Conservation (phyloP, 1,140 invertebrate species). For the Drosophila malerkotliana region DNA sequence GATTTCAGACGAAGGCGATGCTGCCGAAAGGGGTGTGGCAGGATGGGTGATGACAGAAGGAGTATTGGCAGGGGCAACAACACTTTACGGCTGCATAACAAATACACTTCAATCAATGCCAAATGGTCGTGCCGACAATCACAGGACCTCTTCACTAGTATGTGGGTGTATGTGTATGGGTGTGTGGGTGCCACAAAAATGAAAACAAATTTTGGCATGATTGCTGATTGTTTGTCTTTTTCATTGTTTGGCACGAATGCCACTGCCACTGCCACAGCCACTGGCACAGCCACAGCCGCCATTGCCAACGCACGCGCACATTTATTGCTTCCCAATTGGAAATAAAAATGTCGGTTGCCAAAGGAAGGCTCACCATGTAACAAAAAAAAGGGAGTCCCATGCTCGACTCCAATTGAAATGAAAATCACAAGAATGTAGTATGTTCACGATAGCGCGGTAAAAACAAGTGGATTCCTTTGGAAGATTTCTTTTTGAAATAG, state of each 20-base stretch:
- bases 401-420: conserved; percentile 62
- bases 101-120: conserved; percentile 81
- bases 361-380: conserved; percentile 18
- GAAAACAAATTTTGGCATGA: conserved; percentile 83
- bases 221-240: conserved; percentile 83
- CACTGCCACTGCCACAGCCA: conserved; percentile 9
- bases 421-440: conserved; percentile 47
- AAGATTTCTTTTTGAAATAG: too few species aligned
- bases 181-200: conserved; percentile 76
- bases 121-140: conserved; percentile 73
- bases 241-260: conserved; percentile 75
- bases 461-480: conserved; percentile 30
- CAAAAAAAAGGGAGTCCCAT: conserved; percentile 14
- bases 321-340: conserved; percentile 81
- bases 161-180: conserved; percentile 18
- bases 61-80: conserved; percentile 36
- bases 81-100: conserved; percentile 74
- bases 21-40: background rate
- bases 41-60: background rate
- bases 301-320: conserved; percentile 77
- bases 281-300: conserved; percentile 11
- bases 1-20: conserved; percentile 19
- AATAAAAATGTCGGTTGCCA: conserved; percentile 70
- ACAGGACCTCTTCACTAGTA: conserved; percentile 38
- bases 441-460: conserved; percentile 38